Base-by-base conservation (phyloP, 2,113 vertebrate genomes). In the Chiloscyllium plagiosum region DNA sequence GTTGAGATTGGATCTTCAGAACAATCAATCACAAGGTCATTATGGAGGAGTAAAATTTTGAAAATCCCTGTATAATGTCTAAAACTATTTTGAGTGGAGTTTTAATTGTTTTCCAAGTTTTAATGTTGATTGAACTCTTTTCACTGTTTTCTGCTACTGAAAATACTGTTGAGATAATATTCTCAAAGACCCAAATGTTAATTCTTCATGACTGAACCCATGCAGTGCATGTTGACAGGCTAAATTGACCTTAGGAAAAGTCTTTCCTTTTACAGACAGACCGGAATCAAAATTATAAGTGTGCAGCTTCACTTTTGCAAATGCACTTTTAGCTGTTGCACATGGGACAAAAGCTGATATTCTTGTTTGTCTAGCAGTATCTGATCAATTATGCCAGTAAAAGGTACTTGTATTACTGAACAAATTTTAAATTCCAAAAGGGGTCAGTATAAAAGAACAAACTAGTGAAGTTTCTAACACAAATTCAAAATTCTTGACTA, bases 401-500 rank as follows among this genome's bases (percentile, higher is more conserved):
- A 94, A 47, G 52, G 61, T 90, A 61, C 61, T 90, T 52, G 52
- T 61, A 61, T 52, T 90, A 26, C 26, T 15, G 87, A 52, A 52
- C 50, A 90, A 61, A 90, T 52, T 33, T 52, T 69, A 68, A 69
- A 94, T 94, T 94, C 66, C 66, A 42, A 37, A 69, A 94, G 17
- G 66, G 65, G 20, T 69, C n/a, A 42, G 37, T 47, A 12, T 47
- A 94, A 69, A 94, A 24, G 66, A 94, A 69, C 65, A 93, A 68
- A 69, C 52, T 24, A 22, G 90, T 10, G 6, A 94, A 1, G 66
- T 94, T 94, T 69, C 92, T 70, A 94, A 90, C 69, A 69, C 92
- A 94, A 94, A 68, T 22, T 68, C 65, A 20, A 94, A 94, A 94
- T 68, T 90, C 87, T 83, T 83, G 33, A 61, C 26, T 42, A 66